A percentile compares a stretch with the other conserved stretches of the same genome.
phyloP scores from a whole-genome alignment of 30 jellyfish, hydroid and myxozoan species.

The Aurelia sp. region DNA sequence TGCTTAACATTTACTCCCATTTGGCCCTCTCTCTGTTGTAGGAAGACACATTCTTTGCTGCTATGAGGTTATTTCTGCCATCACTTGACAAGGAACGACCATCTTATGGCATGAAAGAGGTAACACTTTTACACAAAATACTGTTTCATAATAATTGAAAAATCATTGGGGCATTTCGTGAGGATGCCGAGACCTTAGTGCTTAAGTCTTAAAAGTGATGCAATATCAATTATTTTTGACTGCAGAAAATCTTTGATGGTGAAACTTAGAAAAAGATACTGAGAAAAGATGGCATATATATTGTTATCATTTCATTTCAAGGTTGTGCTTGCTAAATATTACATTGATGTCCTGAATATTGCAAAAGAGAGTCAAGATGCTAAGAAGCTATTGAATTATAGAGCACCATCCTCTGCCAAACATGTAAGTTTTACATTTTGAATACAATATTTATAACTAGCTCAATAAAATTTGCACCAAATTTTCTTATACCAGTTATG shows the following conservation, averaged over 20 bases:
- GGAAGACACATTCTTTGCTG: slow-evolving; percentile 92
- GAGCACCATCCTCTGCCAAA: slow-evolving; percentile 88
- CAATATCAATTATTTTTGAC: too few species aligned
- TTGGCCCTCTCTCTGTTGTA: slow-evolving; percentile 17
- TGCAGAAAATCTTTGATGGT: too few species aligned
- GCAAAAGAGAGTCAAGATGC: slow-evolving; percentile 97
- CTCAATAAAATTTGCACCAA: too few species aligned
- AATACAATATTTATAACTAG: too few species aligned
- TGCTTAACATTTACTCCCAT: background rate
- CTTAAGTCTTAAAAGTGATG: too few species aligned
- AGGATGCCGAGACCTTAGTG: too few species aligned
- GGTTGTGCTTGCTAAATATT: slow-evolving; percentile 96
- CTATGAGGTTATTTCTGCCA: slow-evolving; percentile 90
- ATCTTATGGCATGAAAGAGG: slow-evolving; percentile 99
- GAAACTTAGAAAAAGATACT: too few species aligned
- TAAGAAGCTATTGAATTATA: slow-evolving; percentile 78
- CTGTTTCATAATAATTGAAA: too few species aligned
- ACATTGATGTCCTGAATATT: slow-evolving; percentile 90
- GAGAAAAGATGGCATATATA: too few species aligned
- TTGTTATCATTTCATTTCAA: background rate
- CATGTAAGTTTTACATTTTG: slow-evolving; percentile 43
- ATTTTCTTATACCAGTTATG: too few species aligned
- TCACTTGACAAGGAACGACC: slow-evolving; percentile 94
- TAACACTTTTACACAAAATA: background rate
- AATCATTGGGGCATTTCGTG: too few species aligned